phyloP scores from a whole-genome alignment of 1,140 invertebrate species.

The Brachionus koreanus region DNA sequence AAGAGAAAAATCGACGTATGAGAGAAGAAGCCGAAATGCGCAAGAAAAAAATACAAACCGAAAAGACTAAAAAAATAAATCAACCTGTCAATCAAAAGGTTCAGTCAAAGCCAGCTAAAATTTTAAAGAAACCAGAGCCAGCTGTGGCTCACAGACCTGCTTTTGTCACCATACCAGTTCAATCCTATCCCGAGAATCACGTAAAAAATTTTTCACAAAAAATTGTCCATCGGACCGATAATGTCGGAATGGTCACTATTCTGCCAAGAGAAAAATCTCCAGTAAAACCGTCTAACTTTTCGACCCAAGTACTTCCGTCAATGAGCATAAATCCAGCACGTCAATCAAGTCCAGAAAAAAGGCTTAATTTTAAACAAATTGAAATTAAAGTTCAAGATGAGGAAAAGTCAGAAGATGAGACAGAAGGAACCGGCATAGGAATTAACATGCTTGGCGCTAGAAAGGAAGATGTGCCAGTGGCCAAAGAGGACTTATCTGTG shows the following conservation, averaged over 20 bases:
- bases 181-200: not conserved
- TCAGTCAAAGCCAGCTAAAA: not conserved
- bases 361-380: not conserved
- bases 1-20: not conserved
- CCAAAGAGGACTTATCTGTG: not conserved
- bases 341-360: not conserved
- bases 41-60: not conserved
- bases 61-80: not conserved
- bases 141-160: not conserved
- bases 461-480: not conserved
- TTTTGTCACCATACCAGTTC: not conserved
- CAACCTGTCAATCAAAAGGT: not conserved
- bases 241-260: not conserved
- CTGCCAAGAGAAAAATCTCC: not conserved
- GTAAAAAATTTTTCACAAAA: constrained; percentile 4
- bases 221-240: not conserved
- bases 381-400: not conserved
- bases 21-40: not conserved
- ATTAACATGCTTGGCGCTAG: not conserved
- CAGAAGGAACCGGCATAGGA: not conserved
- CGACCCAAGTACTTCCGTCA: not conserved
- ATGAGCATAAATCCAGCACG: constrained; percentile 13
- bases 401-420: not conserved
- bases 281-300: not conserved
- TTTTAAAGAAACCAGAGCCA: not conserved